Conservation (phyloP, 2,888 invertebrate genomes). For the Belgica antarctica region DNA sequence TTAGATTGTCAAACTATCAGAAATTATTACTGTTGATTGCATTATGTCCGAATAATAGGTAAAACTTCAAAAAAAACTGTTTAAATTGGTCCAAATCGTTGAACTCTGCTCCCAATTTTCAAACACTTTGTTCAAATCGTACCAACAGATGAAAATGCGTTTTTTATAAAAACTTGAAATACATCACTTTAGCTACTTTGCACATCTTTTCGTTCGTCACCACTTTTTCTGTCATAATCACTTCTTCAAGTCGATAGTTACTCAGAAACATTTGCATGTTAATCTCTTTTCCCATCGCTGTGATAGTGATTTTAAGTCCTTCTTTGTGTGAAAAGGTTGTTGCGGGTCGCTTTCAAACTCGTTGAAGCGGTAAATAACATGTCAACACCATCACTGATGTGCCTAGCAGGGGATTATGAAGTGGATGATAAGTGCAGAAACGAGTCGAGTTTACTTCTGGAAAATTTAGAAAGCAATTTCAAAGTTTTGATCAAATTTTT, state of each 20-base stretch:
- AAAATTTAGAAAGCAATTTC: background rate
- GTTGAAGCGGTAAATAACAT: constrained; percentile 35
- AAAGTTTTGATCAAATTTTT: background rate
- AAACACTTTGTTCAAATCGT: too few relatives aligned
- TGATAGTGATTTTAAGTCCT: constrained; percentile 7
- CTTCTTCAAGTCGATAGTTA: constrained; percentile 1
- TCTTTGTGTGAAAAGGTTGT: background rate
- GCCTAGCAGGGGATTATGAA: background rate
- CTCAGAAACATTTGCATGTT: constrained; percentile 18
- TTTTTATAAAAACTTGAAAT: too few relatives aligned
- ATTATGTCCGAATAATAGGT: too few relatives aligned
- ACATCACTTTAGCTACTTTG: too few relatives aligned
- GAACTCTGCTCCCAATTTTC: too few relatives aligned
- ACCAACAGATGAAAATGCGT: too few relatives aligned
- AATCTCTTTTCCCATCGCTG: background rate
- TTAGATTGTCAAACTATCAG: too few relatives aligned
- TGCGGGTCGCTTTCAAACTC: constrained; percentile 3
- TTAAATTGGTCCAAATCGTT: too few relatives aligned
- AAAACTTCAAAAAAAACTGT: too few relatives aligned
- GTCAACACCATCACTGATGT: constrained; percentile 30
- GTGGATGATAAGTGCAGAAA: background rate
- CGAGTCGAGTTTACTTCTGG: background rate
- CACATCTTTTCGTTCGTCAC: too few relatives aligned
- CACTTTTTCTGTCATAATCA: too few relatives aligned
- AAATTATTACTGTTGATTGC: too few relatives aligned